Conservation (phyloP, 1,140 invertebrate genomes). For the Nomia melanderi region DNA sequence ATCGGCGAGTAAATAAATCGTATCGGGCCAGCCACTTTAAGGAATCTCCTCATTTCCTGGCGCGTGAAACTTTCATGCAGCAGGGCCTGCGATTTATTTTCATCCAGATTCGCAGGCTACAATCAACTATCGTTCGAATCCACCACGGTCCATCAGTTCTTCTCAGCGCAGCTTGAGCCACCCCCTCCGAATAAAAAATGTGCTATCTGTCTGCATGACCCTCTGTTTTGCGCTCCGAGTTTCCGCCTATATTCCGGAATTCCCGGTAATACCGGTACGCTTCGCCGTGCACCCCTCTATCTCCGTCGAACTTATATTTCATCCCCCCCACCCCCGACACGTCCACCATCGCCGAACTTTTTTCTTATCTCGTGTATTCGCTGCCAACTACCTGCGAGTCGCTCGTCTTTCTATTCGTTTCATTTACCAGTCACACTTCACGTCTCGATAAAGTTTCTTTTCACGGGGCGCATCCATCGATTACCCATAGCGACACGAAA, state of each 20-base stretch:
- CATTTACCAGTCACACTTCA: conserved; percentile 50
- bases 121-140: conserved; percentile 45
- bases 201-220: conserved; percentile 32
- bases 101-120: conserved; percentile 36
- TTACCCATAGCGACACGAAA: not conserved
- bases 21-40: not conserved
- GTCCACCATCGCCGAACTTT: too few species aligned
- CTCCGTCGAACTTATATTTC: conserved; percentile 44
- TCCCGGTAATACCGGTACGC: conserved; percentile 18
- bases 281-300: conserved; percentile 5
- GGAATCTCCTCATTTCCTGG: not conserved
- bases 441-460: conserved; percentile 43
- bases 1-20: not conserved
- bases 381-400: conserved; percentile 21
- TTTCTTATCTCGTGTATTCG: conserved; percentile 42
- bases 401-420: conserved; percentile 42
- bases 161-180: conserved; percentile 15
- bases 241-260: conserved; percentile 25
- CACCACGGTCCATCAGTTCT: conserved; percentile 44
- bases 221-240: not conserved
- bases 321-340: too few species aligned
- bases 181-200: conserved; percentile 44
- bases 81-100: conserved; percentile 29
- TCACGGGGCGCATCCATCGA: not conserved
- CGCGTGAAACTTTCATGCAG: conserved; percentile 2